Evolutionary conservation across 2,113 vertebrate genomes (phyloP).

Genomic region (Labeo catla): DNA sequence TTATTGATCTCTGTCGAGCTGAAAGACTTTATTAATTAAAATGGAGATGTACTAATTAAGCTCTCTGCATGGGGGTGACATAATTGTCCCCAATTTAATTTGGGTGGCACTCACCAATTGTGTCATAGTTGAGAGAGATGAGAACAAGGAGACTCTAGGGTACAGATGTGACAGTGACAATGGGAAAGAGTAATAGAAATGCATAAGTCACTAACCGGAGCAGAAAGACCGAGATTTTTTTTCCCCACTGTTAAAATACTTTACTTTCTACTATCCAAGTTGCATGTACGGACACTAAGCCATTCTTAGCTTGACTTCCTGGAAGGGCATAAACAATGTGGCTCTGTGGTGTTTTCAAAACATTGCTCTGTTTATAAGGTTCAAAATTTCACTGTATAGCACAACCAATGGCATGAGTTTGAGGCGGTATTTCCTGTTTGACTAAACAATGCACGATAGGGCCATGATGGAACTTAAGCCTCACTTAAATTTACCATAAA

Average conservation of each 20-base stretch:
- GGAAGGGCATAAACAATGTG: conserved; percentile 4
- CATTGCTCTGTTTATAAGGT: background rate
- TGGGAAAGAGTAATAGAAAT: background rate
- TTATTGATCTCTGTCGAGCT: conserved; percentile 69
- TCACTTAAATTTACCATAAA: background rate
- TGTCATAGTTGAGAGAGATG: conserved; percentile 59
- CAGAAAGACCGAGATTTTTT: background rate
- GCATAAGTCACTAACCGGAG: background rate
- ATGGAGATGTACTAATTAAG: conserved; percentile 73
- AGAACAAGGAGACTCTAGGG: conserved; percentile 38
- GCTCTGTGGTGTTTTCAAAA: background rate
- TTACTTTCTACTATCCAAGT: background rate
- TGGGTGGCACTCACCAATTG: conserved; percentile 68
- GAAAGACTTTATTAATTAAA: conserved; percentile 75
- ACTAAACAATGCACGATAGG: background rate
- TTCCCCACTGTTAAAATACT: background rate
- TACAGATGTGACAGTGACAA: background rate
- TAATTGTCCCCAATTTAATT: conserved; percentile 70
- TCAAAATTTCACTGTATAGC: background rate
- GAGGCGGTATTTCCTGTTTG: background rate
- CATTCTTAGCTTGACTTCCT: background rate
- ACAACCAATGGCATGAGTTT: background rate
- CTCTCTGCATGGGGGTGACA: conserved; percentile 63
- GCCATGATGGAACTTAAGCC: background rate
- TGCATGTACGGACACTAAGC: background rate